phyloP scores from a whole-genome alignment of 2,113 vertebrate species.

The Bufo gargarizans region DNA sequence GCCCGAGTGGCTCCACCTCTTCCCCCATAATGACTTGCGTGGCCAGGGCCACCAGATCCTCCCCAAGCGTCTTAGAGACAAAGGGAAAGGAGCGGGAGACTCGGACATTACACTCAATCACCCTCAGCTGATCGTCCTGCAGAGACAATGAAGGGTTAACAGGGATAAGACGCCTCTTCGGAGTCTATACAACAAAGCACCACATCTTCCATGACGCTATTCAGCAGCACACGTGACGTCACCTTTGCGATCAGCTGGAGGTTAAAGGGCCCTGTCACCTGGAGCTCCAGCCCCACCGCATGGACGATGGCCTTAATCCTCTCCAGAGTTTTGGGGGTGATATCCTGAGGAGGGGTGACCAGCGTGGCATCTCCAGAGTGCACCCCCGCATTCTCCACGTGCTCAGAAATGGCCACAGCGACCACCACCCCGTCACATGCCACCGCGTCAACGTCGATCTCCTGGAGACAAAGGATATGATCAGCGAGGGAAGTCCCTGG shows the following conservation, averaged over 20 bases:
- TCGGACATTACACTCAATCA: slow-evolving; percentile 96
- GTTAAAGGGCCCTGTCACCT: slow-evolving; percentile 96
- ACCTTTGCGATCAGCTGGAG: slow-evolving; percentile 98
- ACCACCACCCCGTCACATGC: slow-evolving; percentile 88
- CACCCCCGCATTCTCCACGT: slow-evolving; percentile 95
- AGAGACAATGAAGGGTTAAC: background rate
- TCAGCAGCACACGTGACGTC: background rate
- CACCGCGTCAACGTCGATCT: slow-evolving; percentile 93
- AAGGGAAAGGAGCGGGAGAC: slow-evolving; percentile 98
- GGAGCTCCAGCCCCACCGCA: slow-evolving; percentile 90
- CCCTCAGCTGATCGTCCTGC: slow-evolving; percentile 95
- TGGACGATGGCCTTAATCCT: slow-evolving; percentile 93
- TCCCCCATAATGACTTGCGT: slow-evolving; percentile 89
- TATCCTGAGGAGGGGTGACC: slow-evolving; percentile 93
- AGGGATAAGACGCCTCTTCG: background rate
- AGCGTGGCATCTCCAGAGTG: slow-evolving; percentile 95
- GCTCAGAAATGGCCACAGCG: slow-evolving; percentile 91
- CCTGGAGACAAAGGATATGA: slow-evolving; percentile 69
- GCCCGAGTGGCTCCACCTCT: slow-evolving; percentile 87
- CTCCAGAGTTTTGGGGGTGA: slow-evolving; percentile 93
- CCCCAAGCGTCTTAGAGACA: slow-evolving; percentile 92
- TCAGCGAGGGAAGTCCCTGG: background rate
- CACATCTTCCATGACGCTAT: background rate
- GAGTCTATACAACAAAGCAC: background rate
- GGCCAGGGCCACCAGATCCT: slow-evolving; percentile 92